phyloP scores from a whole-genome alignment of 2,113 vertebrate genomes.

The Formicarius rufipectus region DNA sequence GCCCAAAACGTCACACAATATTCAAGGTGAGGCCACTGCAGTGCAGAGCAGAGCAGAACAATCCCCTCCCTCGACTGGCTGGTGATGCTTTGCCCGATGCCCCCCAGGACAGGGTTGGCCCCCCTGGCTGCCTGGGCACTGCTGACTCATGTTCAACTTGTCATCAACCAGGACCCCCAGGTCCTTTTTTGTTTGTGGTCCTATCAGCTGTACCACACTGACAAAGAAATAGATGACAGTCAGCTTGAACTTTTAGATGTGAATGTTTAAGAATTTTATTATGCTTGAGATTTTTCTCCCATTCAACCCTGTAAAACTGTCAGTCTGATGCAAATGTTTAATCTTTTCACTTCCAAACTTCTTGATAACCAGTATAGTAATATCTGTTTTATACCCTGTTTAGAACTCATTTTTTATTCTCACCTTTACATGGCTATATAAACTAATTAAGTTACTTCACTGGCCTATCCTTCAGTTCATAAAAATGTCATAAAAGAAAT shows the following conservation, averaged over 20 bases:
- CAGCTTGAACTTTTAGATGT: not conserved
- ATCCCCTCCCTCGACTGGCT: not conserved
- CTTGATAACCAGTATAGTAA: not conserved
- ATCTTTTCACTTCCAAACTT: not conserved
- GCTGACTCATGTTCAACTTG: not conserved
- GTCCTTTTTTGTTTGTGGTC: not conserved
- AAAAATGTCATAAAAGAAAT: not conserved
- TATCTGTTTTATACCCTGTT: not conserved
- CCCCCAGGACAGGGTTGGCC: not conserved
- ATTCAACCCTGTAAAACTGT: not conserved
- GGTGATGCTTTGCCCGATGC: not conserved
- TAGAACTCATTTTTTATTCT: not conserved
- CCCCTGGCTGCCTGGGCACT: not conserved
- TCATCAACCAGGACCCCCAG: not conserved
- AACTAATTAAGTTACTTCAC: not conserved
- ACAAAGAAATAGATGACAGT: not conserved
- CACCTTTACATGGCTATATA: not conserved
- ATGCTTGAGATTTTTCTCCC: not conserved
- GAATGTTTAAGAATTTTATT: not conserved
- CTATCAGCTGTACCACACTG: not conserved
- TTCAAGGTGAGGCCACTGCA: not conserved
- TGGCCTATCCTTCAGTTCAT: not conserved
- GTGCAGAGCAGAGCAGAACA: not conserved
- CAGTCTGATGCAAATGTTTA: not conserved
- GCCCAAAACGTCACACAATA: not conserved